Evolutionary conservation across 2,888 invertebrate species (phyloP).

Genomic region (Ichneumoninae sp.): DNA sequence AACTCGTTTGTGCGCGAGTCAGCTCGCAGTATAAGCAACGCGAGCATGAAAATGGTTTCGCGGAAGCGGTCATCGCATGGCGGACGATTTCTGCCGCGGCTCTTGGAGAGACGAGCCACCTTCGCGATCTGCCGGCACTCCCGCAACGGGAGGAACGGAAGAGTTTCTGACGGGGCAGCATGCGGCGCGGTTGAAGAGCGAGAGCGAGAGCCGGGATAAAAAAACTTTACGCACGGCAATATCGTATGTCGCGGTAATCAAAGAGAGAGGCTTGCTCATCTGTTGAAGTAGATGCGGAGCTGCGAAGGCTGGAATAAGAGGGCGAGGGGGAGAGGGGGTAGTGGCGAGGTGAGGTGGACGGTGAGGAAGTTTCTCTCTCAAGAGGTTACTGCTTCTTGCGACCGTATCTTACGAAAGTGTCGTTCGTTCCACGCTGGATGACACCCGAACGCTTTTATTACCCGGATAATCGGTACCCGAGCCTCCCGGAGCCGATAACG

Average conservation of each 20-base stretch:
- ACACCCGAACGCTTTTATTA: conserved; percentile 82
- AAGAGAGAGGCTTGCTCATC: conserved; percentile 56
- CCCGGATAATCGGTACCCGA: conserved; percentile 79
- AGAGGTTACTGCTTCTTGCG: conserved; percentile 71
- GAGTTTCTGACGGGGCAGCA: conserved; percentile 59
- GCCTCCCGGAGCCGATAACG: conserved; percentile 76
- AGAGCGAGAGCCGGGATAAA: conserved; percentile 51
- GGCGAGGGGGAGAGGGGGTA: background rate
- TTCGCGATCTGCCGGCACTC: conserved; percentile 19
- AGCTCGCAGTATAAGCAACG: conserved; percentile 8
- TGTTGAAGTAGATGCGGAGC: conserved; percentile 50
- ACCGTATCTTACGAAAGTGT: conserved; percentile 73
- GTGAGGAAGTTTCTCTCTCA: conserved; percentile 20
- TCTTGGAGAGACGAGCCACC: conserved; percentile 4
- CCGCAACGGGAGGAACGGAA: conserved; percentile 44
- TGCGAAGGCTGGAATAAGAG: conserved; percentile 43
- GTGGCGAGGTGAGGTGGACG: conserved; percentile 21
- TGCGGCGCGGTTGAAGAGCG: conserved; percentile 39
- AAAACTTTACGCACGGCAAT: conserved; percentile 69
- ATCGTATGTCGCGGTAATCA: conserved; percentile 74
- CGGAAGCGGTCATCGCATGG: conserved; percentile 71
- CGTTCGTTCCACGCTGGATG: conserved; percentile 77
- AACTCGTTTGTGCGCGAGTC: conserved; percentile 68
- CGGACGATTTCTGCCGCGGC: conserved; percentile 46
- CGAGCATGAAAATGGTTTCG: conserved; percentile 78